Evolutionary conservation across 2,888 invertebrate genomes (phyloP).

Genomic region (Sarcophaga rosellei): DNA sequence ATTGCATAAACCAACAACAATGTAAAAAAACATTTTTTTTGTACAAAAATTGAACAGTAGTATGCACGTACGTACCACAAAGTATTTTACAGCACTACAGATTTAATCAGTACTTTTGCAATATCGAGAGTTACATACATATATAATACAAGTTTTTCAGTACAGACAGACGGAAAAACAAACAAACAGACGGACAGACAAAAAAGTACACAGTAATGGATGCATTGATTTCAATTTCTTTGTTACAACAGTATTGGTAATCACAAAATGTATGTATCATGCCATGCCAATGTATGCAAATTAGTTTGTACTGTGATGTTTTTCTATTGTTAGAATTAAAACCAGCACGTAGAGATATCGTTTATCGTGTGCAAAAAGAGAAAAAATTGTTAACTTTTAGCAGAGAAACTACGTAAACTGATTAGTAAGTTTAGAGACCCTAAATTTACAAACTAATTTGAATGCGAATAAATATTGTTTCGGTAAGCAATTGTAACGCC

Average conservation of each 20-base stretch:
- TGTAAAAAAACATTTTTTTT: too few relatives aligned
- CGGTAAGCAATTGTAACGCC: too few relatives aligned
- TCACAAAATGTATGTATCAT: too few relatives aligned
- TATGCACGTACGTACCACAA: background rate
- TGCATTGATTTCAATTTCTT: conserved; percentile 23
- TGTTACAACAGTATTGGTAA: conserved; percentile 19
- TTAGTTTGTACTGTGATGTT: conserved; percentile 60
- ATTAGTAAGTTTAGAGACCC: background rate
- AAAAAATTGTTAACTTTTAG: too few relatives aligned
- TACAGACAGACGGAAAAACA: background rate
- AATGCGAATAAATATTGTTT: too few relatives aligned
- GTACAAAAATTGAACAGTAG: too few relatives aligned
- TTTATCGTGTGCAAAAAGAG: too few relatives aligned
- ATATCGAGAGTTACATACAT: conserved; percentile 32
- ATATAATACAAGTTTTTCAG: conserved; percentile 31
- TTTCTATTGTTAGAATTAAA: conserved; percentile 37
- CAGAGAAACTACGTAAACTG: too few relatives aligned
- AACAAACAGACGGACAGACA: background rate
- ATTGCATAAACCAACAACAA: too few relatives aligned
- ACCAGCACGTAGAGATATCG: background rate
- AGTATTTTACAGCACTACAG: conserved; percentile 8
- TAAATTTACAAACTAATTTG: too few relatives aligned
- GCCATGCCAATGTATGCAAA: conserved; percentile 58
- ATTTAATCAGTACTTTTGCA: conserved; percentile 58
- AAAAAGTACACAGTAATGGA: background rate